Percentiles rank a stretch among this genome's conserved stretches.
phyloP scores from a whole-genome alignment of 2,113 vertebrate genomes.

The Anguilla japonica region DNA sequence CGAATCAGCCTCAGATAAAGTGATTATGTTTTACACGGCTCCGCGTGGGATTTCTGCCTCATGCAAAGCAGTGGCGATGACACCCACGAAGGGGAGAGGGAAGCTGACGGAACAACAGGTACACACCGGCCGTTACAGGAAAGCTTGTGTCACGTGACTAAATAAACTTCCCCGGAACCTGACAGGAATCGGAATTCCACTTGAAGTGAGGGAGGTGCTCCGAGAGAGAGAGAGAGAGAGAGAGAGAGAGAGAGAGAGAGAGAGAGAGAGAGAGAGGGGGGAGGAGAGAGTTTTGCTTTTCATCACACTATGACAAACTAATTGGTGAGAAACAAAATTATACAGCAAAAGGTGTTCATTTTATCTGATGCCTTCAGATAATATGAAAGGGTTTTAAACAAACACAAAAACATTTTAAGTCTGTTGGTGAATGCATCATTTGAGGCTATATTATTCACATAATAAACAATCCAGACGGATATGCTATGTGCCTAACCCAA shows the following conservation, averaged over 20 bases:
- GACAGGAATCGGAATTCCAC: not conserved
- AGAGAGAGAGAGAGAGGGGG: not conserved
- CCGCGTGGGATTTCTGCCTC: constrained; percentile 45
- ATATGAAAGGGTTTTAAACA: not conserved
- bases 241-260: not conserved
- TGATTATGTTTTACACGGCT: constrained; percentile 48
- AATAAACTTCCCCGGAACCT: not conserved
- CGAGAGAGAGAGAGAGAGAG: not conserved
- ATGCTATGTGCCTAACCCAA: not conserved
- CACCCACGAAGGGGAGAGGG: constrained; percentile 22
- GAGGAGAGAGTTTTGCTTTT: not conserved
- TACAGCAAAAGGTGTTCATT: not conserved
- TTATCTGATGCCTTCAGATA: not conserved
- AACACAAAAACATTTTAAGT: not conserved
- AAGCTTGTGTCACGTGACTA: not conserved
- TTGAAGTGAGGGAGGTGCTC: not conserved
- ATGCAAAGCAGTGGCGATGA: constrained; percentile 38
- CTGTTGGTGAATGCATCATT: not conserved
- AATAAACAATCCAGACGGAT: constrained; percentile 14
- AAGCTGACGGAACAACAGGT: constrained; percentile 33
- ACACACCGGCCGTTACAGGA: not conserved
- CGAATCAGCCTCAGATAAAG: constrained; percentile 50
- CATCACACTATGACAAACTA: not conserved
- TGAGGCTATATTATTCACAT: not conserved
- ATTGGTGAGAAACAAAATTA: not conserved